Evolutionary conservation across 2,113 vertebrate genomes (phyloP).

Genomic region (Elachura formosa): DNA sequence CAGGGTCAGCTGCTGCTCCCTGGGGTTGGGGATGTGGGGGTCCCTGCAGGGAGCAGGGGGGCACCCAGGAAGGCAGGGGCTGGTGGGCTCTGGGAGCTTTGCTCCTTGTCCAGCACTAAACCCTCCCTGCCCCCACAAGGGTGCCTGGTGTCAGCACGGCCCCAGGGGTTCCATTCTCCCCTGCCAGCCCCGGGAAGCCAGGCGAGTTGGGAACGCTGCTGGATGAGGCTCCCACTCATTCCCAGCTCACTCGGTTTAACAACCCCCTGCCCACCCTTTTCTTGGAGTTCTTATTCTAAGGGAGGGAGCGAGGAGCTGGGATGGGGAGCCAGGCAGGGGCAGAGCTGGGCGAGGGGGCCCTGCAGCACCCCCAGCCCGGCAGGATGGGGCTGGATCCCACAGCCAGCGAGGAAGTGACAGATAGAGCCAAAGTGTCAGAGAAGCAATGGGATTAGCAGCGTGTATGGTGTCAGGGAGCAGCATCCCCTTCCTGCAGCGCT

Average conservation of each 20-base stretch:
- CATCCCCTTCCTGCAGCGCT: slow-evolving; percentile 11
- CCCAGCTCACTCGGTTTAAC: neutral
- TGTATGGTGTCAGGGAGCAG: neutral
- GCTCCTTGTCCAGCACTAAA: neutral
- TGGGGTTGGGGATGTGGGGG: neutral
- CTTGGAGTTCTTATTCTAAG: neutral
- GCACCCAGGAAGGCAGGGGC: neutral
- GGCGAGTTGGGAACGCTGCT: neutral
- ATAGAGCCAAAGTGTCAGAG: no score
- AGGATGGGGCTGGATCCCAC: neutral
- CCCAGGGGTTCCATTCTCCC: accelerated
- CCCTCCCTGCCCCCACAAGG: accelerated
- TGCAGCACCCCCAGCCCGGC: neutral
- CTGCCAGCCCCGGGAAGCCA: neutral
- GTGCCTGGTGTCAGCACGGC: neutral
- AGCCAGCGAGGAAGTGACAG: neutral
- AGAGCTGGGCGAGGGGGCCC: neutral
- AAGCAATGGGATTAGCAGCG: slow-evolving; percentile 45
- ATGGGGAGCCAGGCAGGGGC: neutral
- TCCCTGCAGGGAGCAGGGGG: neutral
- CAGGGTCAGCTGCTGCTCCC: neutral
- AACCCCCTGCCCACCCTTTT: neutral
- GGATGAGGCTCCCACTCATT: neutral
- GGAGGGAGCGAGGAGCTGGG: neutral
- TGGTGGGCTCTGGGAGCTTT: neutral